Conservation (phyloP, 1,140 invertebrate genomes). For the Meteorus sp. region DNA sequence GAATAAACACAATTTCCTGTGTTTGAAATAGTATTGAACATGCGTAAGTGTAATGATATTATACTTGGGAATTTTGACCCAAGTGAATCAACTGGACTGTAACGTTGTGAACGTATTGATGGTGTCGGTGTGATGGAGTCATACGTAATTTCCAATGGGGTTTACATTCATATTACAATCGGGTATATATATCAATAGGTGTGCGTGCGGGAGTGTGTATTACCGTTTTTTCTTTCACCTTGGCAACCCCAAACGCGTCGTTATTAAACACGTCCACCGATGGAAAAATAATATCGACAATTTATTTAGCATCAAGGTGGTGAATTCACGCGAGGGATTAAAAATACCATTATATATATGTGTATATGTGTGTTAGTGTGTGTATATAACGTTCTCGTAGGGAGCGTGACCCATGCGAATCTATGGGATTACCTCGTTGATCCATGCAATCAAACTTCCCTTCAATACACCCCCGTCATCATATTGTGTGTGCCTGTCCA, state of each 20-base stretch:
- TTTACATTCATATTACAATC: too few species aligned
- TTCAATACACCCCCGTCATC: not conserved
- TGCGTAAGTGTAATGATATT: too few species aligned
- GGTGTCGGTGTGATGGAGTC: too few species aligned
- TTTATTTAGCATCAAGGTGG: conserved; percentile 51
- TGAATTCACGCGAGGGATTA: conserved; percentile 50
- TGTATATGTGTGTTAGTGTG: too few species aligned
- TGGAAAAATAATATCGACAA: conserved; percentile 56
- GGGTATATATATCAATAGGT: conserved; percentile 23
- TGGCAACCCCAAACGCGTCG: conserved; percentile 18
- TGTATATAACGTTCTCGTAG: too few species aligned
- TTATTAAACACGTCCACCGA: conserved; percentile 33
- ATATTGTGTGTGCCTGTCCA: not conserved
- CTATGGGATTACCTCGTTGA: conserved; percentile 36
- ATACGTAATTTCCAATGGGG: not conserved
- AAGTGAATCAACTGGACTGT: conserved; percentile 34
- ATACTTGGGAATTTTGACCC: conserved; percentile 39
- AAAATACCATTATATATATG: conserved; percentile 50
- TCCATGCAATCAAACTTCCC: conserved; percentile 18
- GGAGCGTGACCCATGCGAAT: conserved; percentile 43
- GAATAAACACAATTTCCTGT: conserved; percentile 9
- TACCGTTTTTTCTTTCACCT: conserved; percentile 33
- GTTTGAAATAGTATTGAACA: conserved; percentile 9
- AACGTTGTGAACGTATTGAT: conserved; percentile 31
- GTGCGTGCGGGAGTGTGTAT: conserved; percentile 24